phyloP scores from a whole-genome alignment of 2,113 vertebrate species.

The Varanus komodoensis region DNA sequence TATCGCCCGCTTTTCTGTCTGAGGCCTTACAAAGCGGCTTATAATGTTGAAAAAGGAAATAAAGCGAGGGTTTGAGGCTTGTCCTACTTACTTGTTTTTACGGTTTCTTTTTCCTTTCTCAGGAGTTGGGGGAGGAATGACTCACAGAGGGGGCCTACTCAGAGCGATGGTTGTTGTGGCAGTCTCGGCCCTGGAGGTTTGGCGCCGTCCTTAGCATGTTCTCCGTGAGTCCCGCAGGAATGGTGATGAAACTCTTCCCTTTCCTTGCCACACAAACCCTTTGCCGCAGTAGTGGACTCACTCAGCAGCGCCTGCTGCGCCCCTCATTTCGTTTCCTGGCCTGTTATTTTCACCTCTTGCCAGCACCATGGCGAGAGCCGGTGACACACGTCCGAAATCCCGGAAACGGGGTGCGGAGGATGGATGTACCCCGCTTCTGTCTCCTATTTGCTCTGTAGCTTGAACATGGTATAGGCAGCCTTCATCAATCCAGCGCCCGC shows the following conservation, averaged over 20 bases:
- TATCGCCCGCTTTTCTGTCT: too few species aligned
- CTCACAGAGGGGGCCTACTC: slow-evolving; percentile 72
- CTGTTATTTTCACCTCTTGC: background rate
- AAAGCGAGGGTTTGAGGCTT: too few species aligned
- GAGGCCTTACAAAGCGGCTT: too few species aligned
- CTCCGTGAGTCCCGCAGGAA: slow-evolving; percentile 68
- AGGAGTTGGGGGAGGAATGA: slow-evolving; percentile 53
- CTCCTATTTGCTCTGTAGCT: background rate
- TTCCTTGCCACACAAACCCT: slow-evolving; percentile 62
- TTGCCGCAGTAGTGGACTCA: slow-evolving; percentile 53
- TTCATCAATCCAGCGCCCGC: background rate
- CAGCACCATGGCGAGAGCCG: background rate
- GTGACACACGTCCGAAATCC: background rate
- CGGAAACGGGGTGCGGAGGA: accelerated
- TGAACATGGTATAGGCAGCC: too few species aligned
- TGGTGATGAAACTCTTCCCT: slow-evolving; percentile 80
- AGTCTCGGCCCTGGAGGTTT: slow-evolving; percentile 70
- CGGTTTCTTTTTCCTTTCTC: too few species aligned
- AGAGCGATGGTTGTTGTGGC: slow-evolving; percentile 70
- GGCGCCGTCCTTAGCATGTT: slow-evolving; percentile 40
- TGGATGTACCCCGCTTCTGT: too few species aligned
- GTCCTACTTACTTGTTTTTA: too few species aligned
- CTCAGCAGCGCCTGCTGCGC: slow-evolving; percentile 33
- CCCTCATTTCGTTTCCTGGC: slow-evolving; percentile 21
- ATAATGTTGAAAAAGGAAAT: too few species aligned